Evolutionary conservation across 2,797 vertebrate species (phyloP).

Genomic region (Mastacembelus armatus): DNA sequence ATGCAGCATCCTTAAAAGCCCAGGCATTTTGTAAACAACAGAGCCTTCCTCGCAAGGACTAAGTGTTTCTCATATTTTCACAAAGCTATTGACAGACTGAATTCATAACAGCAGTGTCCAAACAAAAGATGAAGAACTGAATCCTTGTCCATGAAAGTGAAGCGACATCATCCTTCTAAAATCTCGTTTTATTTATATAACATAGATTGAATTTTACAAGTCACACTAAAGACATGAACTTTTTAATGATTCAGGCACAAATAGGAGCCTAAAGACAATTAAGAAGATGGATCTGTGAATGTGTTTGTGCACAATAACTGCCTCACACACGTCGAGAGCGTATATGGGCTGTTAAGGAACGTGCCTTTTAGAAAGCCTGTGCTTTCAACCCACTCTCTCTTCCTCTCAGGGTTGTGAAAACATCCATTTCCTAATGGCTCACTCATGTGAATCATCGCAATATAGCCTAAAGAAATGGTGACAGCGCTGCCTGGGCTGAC

Average conservation of each 20-base stretch:
- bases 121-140: constrained; percentile 49
- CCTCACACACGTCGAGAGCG: constrained; percentile 5
- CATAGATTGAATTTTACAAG: constrained; percentile 39
- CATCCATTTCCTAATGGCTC: constrained; percentile 73
- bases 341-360: constrained; percentile 44
- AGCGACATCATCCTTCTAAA: constrained; percentile 25
- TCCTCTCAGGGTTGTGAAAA: constrained; percentile 68
- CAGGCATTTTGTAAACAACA: constrained; percentile 68
- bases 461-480: constrained; percentile 52
- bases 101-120: constrained; percentile 51
- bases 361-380: constrained; percentile 54
- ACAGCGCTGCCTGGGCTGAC: constrained; percentile 42
- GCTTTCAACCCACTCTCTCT: constrained; percentile 66
- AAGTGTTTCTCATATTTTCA: constrained; percentile 72
- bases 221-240: constrained; percentile 20
- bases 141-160: constrained; percentile 39
- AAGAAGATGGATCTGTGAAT: constrained; percentile 33
- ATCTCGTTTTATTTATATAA: constrained; percentile 39
- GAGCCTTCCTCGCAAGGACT: constrained; percentile 57
- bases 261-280: constrained; percentile 29
- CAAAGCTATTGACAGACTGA: constrained; percentile 68
- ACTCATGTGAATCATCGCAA: constrained; percentile 68
- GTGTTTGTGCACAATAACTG: neutral
- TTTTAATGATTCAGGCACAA: constrained; percentile 24
- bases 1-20: constrained; percentile 61